Conservation (phyloP, 2,888 invertebrate species). For the Tetanocera ferruginea region DNA sequence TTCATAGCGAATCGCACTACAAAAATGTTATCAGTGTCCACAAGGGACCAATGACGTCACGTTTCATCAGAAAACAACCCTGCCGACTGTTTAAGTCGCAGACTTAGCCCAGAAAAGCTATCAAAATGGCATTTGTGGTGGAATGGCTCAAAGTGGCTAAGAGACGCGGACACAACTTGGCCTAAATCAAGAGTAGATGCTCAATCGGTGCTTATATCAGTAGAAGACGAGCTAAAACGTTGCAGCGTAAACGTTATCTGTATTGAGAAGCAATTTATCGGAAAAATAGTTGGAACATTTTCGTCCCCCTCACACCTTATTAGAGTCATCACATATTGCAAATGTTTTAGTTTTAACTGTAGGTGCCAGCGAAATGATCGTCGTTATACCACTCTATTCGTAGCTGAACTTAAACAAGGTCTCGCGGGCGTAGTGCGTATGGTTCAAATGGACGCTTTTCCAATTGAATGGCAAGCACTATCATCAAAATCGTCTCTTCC, state of each 20-base stretch:
- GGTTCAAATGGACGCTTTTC: slow-evolving; percentile 24
- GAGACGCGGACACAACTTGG: neutral
- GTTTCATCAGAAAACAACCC: slow-evolving; percentile 21
- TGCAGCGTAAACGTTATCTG: neutral
- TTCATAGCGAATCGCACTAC: slow-evolving; percentile 27
- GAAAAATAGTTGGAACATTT: neutral
- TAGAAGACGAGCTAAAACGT: neutral
- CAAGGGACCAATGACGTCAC: slow-evolving; percentile 5
- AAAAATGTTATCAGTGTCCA: slow-evolving; percentile 12
- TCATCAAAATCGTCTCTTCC: slow-evolving; percentile 10
- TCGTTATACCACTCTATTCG: neutral
- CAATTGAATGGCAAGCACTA: slow-evolving; percentile 27
- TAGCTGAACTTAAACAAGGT: neutral
- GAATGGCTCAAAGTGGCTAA: slow-evolving; percentile 9
- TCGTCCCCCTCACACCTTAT: neutral
- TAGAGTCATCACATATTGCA: slow-evolving; percentile 24
- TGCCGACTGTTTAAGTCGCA: slow-evolving; percentile 21
- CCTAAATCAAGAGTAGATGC: neutral
- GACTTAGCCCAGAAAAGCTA: slow-evolving; percentile 12
- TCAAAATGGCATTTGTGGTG: slow-evolving; percentile 13
- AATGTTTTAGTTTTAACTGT: slow-evolving; percentile 1
- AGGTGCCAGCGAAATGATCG: neutral
- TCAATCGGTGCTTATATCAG: neutral
- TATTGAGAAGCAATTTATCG: neutral
- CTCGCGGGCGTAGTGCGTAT: neutral